A percentile compares a stretch with the other conserved stretches of the same genome.
Conservation (phyloP, 1,140 invertebrate genomes). For the Calycopis cecrops region DNA sequence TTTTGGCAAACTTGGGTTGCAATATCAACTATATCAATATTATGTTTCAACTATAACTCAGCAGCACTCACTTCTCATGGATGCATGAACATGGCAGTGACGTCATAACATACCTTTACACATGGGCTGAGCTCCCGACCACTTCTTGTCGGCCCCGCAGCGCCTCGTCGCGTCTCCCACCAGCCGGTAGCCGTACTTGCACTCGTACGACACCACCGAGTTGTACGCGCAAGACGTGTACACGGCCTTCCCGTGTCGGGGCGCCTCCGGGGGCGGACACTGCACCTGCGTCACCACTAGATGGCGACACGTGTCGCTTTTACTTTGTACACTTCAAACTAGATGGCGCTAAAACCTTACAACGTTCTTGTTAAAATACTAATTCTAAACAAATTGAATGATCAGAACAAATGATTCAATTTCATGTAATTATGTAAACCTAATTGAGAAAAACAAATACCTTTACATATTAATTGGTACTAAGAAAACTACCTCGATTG, state of each 20-base stretch:
- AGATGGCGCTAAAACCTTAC: conserved; percentile 36
- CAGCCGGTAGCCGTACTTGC: conserved; percentile 93
- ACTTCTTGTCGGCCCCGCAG: conserved; percentile 93
- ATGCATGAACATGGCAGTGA: no score
- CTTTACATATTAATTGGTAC: no score
- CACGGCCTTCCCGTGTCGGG: conserved; percentile 92
- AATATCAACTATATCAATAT: no score
- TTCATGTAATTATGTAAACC: no score
- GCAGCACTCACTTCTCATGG: no score
- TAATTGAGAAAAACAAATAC: background rate
- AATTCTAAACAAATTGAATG: no score
- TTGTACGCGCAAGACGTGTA: conserved; percentile 96
- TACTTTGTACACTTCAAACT: conserved; percentile 34
- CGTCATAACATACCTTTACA: conserved; percentile 82
- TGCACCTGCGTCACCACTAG: conserved; percentile 91
- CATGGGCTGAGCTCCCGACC: conserved; percentile 89
- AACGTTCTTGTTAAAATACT: background rate
- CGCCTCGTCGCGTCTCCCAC: conserved; percentile 89
- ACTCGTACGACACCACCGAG: conserved; percentile 94
- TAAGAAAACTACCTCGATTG: no score
- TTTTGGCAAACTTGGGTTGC: no score
- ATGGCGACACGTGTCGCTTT: conserved; percentile 66
- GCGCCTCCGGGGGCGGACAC: conserved; percentile 90
- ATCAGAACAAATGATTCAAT: no score
- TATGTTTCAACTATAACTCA: no score